phyloP scores from a whole-genome alignment of 2,888 invertebrate species.

The Suillia variegata region DNA sequence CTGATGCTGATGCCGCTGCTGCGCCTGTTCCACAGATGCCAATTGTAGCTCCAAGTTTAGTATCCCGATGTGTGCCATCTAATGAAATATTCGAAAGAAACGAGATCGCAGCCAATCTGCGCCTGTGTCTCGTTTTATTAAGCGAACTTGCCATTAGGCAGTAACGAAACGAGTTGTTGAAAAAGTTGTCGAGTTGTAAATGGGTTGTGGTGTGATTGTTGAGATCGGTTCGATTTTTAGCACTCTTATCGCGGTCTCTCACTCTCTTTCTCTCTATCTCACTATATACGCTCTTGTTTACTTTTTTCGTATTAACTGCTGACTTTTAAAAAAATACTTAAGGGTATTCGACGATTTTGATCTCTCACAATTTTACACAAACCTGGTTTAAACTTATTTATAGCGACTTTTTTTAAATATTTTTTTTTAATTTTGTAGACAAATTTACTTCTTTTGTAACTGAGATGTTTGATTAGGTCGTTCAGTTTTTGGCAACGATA shows the following conservation, averaged over 20 bases:
- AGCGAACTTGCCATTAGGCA: slow-evolving; percentile 63
- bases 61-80: slow-evolving; percentile 84
- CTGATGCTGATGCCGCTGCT: too few species aligned
- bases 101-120: slow-evolving; percentile 89
- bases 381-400: too few species aligned
- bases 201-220: slow-evolving; percentile 11
- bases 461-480: not conserved
- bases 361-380: too few species aligned
- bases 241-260: too few species aligned
- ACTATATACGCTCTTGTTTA: too few species aligned
- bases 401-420: not conserved
- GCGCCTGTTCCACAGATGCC: slow-evolving; percentile 49
- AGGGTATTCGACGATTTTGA: too few species aligned
- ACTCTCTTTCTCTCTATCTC: too few species aligned
- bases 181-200: not conserved
- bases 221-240: too few species aligned
- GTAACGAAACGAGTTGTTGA: slow-evolving; percentile 33
- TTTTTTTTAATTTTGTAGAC: not conserved
- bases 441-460: not conserved
- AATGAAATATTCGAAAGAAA: slow-evolving; percentile 95
- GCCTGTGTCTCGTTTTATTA: slow-evolving; percentile 72
- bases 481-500: slow-evolving; percentile 4
- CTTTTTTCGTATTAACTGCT: too few species aligned
- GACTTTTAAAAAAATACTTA: too few species aligned
- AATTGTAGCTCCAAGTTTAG: slow-evolving; percentile 64